Percentiles rank a stretch among this genome's conserved stretches.
These are phyloP conservation scores for Indicator indicator DNA, from an alignment of 2,113 vertebrate species.

Conservation along the genomic window DNA sequence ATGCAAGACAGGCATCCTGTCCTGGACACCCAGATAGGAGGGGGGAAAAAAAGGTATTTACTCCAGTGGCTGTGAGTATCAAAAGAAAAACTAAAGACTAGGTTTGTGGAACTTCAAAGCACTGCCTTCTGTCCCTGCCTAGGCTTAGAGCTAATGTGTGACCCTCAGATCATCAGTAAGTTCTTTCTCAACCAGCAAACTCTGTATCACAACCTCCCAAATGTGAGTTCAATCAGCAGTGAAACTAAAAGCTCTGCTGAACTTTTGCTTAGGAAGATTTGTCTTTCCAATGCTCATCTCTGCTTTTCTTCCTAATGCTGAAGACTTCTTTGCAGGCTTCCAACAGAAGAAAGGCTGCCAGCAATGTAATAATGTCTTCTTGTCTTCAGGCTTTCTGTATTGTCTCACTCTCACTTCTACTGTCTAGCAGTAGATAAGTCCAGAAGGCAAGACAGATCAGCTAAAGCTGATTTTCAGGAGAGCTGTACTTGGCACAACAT, in stretches of 20 bases:
- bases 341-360: conserved; percentile 1
- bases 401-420: not conserved
- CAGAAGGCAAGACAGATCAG: conserved; percentile 22
- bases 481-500: not conserved
- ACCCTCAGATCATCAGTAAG: not conserved
- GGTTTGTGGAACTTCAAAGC: not conserved
- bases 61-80: not conserved
- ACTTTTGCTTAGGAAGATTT: not conserved
- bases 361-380: not conserved
- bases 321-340: not conserved
- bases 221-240: not conserved
- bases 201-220: not conserved
- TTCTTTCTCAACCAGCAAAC: not conserved
- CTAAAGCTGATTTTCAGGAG: not conserved
- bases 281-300: not conserved
- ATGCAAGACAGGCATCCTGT: not conserved
- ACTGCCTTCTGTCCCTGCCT: no score
- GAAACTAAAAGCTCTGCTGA: not conserved
- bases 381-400: not conserved
- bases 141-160: no score
- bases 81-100: not conserved
- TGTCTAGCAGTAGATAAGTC: not conserved
- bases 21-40: not conserved
- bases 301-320: not conserved
- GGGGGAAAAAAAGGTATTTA: not conserved